These are phyloP conservation scores for Riparia riparia DNA, from an alignment of 2,113 vertebrate species.

Conservation along the genomic window DNA sequence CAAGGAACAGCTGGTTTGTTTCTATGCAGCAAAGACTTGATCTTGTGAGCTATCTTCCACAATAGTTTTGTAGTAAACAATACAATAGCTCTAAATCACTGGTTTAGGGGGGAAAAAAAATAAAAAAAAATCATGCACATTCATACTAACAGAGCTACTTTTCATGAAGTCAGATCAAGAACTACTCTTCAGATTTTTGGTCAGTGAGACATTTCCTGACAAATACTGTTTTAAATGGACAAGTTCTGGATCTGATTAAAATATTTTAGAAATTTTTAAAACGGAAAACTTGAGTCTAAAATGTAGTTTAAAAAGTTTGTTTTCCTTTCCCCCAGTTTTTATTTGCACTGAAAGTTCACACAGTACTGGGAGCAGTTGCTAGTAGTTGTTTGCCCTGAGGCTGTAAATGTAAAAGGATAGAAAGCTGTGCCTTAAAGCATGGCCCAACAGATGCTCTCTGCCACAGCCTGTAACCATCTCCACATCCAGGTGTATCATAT, in stretches of 20 bases:
- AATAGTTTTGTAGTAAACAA: background rate
- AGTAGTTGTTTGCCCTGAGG: background rate
- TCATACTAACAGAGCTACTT: background rate
- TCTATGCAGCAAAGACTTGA: background rate
- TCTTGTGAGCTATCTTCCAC: background rate
- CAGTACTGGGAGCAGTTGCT: background rate
- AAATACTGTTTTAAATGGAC: background rate
- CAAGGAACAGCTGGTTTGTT: background rate
- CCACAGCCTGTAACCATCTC: background rate
- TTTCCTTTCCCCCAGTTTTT: background rate
- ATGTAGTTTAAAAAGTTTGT: background rate
- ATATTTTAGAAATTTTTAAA: background rate
- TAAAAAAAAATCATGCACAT: background rate
- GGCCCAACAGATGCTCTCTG: constrained; percentile 8
- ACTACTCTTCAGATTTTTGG: background rate
- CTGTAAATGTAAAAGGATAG: background rate
- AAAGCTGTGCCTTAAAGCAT: background rate
- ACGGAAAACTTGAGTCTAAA: background rate
- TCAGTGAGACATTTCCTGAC: background rate
- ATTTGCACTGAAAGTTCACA: background rate
- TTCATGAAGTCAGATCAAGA: background rate
- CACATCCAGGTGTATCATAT: background rate
- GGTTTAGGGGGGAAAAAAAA: too few relatives aligned
- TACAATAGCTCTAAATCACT: background rate
- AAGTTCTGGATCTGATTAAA: background rate